These are phyloP conservation scores for Rhinophrynus dorsalis DNA, from an alignment of 2,797 vertebrate genomes.

Conservation along the genomic window DNA sequence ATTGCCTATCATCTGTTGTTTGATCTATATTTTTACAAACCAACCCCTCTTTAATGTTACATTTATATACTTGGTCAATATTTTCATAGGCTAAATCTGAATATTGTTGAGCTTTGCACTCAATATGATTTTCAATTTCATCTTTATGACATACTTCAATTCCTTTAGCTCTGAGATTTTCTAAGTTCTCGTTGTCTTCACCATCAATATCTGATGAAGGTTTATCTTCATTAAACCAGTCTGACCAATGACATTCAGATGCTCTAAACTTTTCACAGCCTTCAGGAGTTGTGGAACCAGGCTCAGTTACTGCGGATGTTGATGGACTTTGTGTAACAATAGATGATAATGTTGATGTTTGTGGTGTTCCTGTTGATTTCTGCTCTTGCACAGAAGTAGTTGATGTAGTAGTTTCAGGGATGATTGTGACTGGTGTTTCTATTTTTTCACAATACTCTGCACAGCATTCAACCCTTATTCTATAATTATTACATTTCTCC, in stretches of 20 bases:
- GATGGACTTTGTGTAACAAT: background rate
- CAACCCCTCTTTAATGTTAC: slow-evolving; percentile 13
- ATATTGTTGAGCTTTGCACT: slow-evolving; percentile 17
- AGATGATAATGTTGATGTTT: background rate
- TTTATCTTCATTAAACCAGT: slow-evolving; percentile 20
- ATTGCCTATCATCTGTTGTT: background rate
- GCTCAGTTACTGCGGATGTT: slow-evolving; percentile 13
- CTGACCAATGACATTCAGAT: slow-evolving; percentile 31
- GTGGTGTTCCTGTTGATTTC: background rate
- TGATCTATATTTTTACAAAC: slow-evolving; percentile 11
- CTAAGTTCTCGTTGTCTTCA: slow-evolving; percentile 20
- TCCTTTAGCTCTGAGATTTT: background rate
- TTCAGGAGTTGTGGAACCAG: background rate
- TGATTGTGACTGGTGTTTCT: background rate
- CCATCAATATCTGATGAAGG: slow-evolving; percentile 17
- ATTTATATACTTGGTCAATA: slow-evolving; percentile 7
- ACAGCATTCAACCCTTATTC: slow-evolving; percentile 31
- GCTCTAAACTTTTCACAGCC: slow-evolving; percentile 2
- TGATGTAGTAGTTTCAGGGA: background rate
- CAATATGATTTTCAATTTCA: slow-evolving; percentile 19
- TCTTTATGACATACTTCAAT: background rate
- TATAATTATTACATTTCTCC: slow-evolving; percentile 22
- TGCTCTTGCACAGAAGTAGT: background rate
- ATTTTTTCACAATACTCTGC: slow-evolving; percentile 19
- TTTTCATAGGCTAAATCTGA: background rate